Evolutionary conservation across 2,888 invertebrate genomes (phyloP).

Genomic region (Lithophane semibrunnea): DNA sequence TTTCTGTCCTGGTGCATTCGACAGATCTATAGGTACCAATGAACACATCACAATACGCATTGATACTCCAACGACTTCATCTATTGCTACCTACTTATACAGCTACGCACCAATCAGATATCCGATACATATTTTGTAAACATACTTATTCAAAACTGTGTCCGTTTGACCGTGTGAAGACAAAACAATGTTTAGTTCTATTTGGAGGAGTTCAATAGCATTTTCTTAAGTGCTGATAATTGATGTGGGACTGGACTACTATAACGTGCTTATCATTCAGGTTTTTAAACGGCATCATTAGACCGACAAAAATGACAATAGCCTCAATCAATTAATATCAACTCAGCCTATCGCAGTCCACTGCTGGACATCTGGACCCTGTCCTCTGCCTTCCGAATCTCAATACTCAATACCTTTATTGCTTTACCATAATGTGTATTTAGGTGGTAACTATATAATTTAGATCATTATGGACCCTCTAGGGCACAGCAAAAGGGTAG

Average conservation of each 20-base stretch:
- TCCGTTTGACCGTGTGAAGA: constrained; percentile 12
- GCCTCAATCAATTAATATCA: too few relatives aligned
- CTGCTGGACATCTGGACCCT: too few relatives aligned
- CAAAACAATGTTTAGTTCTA: not conserved
- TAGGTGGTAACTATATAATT: too few relatives aligned
- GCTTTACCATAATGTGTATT: too few relatives aligned
- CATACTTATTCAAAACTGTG: constrained; percentile 10
- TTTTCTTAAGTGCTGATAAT: not conserved
- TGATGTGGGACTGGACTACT: not conserved
- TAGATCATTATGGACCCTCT: too few relatives aligned
- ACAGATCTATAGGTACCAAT: not conserved
- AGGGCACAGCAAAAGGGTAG: too few relatives aligned
- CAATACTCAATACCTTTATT: too few relatives aligned
- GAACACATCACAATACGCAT: not conserved
- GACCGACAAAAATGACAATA: too few relatives aligned
- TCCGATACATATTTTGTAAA: constrained; percentile 23
- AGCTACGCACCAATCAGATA: not conserved
- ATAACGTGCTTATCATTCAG: not conserved
- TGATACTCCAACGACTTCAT: not conserved
- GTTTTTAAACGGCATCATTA: not conserved
- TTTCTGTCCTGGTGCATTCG: not conserved
- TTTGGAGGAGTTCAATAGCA: constrained; percentile 6
- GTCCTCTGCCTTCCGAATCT: too few relatives aligned
- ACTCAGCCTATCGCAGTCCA: too few relatives aligned
- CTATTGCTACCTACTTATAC: not conserved